Conservation (phyloP, 2,113 vertebrate species). For the Edolisoma coerulescens region DNA sequence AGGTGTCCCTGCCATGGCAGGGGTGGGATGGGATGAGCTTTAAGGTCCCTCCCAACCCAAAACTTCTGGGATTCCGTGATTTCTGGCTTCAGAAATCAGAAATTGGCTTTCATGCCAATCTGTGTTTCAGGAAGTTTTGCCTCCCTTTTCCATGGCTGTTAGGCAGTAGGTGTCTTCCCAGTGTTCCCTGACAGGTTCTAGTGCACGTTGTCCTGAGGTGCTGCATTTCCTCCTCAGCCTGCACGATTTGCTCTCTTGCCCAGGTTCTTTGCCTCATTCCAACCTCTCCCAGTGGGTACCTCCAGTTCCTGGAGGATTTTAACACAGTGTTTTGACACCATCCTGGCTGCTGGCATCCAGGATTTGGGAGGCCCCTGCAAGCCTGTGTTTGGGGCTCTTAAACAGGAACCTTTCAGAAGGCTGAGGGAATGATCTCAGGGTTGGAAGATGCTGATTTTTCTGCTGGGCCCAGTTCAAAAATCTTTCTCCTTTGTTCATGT, state of each 20-base stretch:
- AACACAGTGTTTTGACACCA: background rate
- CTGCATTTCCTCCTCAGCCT: background rate
- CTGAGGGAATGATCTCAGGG: background rate
- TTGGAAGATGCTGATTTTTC: background rate
- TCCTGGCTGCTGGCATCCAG: background rate
- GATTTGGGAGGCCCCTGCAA: background rate
- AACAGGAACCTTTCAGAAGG: background rate
- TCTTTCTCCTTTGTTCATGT: background rate
- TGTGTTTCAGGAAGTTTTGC: background rate
- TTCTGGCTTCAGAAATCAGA: background rate
- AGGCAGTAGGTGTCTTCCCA: background rate
- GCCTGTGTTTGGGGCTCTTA: background rate
- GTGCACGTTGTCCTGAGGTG: background rate
- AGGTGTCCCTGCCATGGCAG: background rate
- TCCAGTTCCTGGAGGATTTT: background rate
- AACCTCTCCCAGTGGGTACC: background rate
- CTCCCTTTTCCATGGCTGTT: background rate
- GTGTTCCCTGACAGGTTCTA: background rate
- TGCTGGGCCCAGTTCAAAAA: background rate
- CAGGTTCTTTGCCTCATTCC: background rate
- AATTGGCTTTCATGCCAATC: fast-evolving
- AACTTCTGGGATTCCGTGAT: background rate
- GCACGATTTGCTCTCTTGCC: background rate
- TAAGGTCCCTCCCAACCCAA: background rate
- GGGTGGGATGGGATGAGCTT: fast-evolving